A percentile compares a stretch with the other conserved stretches of the same genome.
These are phyloP conservation scores for Bergia sp. DNA, from an alignment of 92 coral and sea anemone genomes.

Conservation along the genomic window DNA sequence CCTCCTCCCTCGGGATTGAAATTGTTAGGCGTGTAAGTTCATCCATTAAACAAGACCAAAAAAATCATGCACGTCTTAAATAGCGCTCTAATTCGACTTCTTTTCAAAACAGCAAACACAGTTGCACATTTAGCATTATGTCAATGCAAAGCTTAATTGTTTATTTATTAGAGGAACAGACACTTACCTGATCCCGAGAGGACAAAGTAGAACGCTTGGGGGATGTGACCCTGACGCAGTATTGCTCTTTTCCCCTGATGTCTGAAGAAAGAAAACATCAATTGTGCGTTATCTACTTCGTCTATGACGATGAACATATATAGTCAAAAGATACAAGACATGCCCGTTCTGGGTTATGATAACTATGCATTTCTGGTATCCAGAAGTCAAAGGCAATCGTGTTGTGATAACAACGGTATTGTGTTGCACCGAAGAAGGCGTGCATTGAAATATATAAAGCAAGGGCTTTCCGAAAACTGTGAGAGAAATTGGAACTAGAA, in stretches of 20 bases:
- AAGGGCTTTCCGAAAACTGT: too few species aligned
- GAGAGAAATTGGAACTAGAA: background rate
- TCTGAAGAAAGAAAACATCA: constrained; percentile 39
- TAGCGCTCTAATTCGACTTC: background rate
- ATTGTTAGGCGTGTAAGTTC: too few species aligned
- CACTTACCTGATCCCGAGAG: constrained; percentile 91
- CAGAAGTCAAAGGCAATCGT: background rate
- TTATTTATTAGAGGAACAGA: too few species aligned
- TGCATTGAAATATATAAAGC: too few species aligned
- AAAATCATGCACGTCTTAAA: background rate
- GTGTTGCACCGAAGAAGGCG: too few species aligned
- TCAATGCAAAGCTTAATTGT: background rate
- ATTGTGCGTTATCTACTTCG: too few species aligned
- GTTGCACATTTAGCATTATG: background rate
- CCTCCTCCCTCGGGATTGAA: too few species aligned
- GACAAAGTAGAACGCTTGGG: constrained; percentile 94
- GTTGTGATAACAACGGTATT: background rate
- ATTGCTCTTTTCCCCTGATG: constrained; percentile 89
- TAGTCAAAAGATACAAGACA: background rate
- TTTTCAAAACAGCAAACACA: background rate
- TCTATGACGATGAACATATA: background rate
- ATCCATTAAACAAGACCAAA: too few species aligned
- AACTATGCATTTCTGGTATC: background rate
- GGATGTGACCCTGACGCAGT: constrained; percentile 92
- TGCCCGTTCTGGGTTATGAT: background rate